phyloP scores from a whole-genome alignment of 2,797 vertebrate species.

The Petrocephalus sullivani region DNA sequence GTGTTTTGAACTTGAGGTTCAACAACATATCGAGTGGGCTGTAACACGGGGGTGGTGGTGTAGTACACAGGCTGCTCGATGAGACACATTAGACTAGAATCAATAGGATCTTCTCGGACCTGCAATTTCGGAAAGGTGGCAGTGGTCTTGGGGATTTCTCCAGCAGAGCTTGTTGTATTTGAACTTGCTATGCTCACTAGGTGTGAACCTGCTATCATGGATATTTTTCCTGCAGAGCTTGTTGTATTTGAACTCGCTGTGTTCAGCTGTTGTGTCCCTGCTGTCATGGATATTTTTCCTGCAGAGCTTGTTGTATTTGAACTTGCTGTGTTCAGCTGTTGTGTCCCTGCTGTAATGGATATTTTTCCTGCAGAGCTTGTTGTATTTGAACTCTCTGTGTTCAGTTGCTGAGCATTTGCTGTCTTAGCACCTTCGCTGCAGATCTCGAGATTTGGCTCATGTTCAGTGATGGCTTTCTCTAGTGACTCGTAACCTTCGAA shows the following conservation, averaged over 20 bases:
- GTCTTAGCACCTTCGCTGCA: not conserved
- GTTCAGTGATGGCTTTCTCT: slow-evolving; percentile 23
- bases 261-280: slow-evolving; percentile 39
- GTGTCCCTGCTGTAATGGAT: not conserved
- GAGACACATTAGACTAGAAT: slow-evolving; percentile 6
- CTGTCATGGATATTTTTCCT: not conserved
- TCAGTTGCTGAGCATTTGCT: not conserved
- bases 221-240: not conserved
- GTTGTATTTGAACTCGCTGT: not conserved
- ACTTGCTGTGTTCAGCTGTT: slow-evolving; percentile 36
- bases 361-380: slow-evolving; percentile 16
- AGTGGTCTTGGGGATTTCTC: not conserved
- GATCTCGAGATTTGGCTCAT: not conserved
- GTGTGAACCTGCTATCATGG: not conserved
- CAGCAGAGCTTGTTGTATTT: not conserved
- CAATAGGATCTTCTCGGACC: not conserved
- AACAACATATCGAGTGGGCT: not conserved
- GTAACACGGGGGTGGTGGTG: not conserved
- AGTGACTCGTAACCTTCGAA: slow-evolving; percentile 36
- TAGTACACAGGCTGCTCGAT: slow-evolving; percentile 26
- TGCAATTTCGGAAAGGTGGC: not conserved
- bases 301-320: slow-evolving; percentile 16
- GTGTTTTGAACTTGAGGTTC: slow-evolving; percentile 20
- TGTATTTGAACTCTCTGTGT: too few species aligned
- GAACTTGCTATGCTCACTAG: slow-evolving; percentile 38